Evolutionary conservation across 2,797 vertebrate species (phyloP), one percentile per base, ranked within the genome.

Genomic region (Danionella dracula): DNA sequence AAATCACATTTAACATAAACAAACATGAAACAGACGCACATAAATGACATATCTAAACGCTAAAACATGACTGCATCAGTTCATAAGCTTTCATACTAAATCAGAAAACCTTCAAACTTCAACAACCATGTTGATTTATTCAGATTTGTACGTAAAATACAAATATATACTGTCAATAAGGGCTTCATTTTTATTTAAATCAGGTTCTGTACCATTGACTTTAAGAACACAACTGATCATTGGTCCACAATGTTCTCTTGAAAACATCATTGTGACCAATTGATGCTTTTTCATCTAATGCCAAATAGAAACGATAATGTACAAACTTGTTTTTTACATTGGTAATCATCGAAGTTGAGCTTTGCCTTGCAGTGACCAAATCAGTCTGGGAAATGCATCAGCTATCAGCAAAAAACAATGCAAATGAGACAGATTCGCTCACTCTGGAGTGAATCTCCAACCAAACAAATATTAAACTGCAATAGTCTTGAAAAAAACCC

Each of bases 1-100:
- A 93, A 94, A 93, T 85, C 90, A 92, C 92, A 84, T 84, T 90
- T 90, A 93, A 92, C 87, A 89, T 92, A 88, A 87, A 71, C 56
- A 66, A 49, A 77, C 72, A 75, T 79, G 70, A 81, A 91, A 88
- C 84, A 88, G 88, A 92, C 86, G 84, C 88, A 93, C 89, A 94
- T 86, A 78, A 72, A 83, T 34, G 66, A 82, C 85, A 78, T 84
- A 82, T 89, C 89, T 86, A 89, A 75, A 58, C 85, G 88, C 88
- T 89, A 86, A 87, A 84, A 85, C 82, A 79, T 84, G 87, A 89
- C 88, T 84, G 83, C 45, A 59, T 75, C 72, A 57, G 51, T 60
- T 71, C 63, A 58, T 75, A 82, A 79, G 80, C 81, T 81, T 74
- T 76, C 66, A 31, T 51, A 71, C 78, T 82, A 82, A 76, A 72